phyloP scores from a whole-genome alignment of 2,888 invertebrate species.

The Thera britannica region DNA sequence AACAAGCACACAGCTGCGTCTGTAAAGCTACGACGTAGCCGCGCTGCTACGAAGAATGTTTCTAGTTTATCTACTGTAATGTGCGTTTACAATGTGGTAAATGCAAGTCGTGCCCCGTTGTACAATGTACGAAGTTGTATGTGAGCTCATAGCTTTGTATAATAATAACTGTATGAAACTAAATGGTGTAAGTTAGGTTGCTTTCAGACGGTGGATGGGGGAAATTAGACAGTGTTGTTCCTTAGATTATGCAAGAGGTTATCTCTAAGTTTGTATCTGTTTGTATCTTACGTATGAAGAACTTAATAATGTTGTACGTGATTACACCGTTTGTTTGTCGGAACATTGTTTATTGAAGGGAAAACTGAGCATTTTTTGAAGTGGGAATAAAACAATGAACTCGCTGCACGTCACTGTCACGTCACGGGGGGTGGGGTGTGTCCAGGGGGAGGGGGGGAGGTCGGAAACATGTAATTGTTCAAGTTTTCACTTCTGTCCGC shows the following conservation, averaged over 20 bases:
- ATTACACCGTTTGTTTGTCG: too few relatives aligned
- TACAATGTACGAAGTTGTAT: conserved; percentile 21
- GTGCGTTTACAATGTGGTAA: neutral
- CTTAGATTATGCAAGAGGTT: conserved; percentile 20
- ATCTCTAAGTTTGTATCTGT: conserved; percentile 2
- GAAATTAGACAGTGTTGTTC: conserved; percentile 30
- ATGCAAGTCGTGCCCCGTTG: neutral
- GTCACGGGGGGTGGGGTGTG: too few relatives aligned
- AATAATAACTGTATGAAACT: conserved; percentile 29
- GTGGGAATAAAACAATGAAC: too few relatives aligned
- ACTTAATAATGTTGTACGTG: neutral
- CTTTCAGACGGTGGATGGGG: conserved; percentile 23
- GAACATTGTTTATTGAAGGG: too few relatives aligned
- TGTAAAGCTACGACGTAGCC: conserved; percentile 7
- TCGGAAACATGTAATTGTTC: too few relatives aligned
- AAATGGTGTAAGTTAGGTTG: conserved; percentile 30
- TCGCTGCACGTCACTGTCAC: too few relatives aligned
- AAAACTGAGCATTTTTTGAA: too few relatives aligned
- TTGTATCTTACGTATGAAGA: neutral
- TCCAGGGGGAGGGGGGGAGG: too few relatives aligned
- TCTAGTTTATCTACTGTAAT: conserved; percentile 7
- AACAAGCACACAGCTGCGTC: neutral
- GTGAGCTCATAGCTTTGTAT: conserved; percentile 29
- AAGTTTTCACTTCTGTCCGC: too few relatives aligned
- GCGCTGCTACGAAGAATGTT: neutral